These are phyloP conservation scores for Zaprionus taronus DNA, from an alignment of 1,140 invertebrate species.

Conservation along the genomic window DNA sequence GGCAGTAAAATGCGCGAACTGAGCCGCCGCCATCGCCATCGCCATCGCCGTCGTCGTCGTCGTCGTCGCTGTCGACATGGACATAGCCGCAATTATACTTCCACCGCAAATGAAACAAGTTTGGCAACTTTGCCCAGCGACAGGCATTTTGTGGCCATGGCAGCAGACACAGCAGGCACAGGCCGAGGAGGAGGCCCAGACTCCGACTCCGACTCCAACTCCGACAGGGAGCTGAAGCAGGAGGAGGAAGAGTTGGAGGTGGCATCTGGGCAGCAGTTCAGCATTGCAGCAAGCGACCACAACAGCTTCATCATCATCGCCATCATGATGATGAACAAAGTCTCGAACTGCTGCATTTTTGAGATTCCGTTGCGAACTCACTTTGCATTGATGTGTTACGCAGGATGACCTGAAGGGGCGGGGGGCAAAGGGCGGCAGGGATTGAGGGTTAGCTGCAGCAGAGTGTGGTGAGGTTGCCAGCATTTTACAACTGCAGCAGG, in stretches of 20 bases:
- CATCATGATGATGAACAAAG: slow-evolving; percentile 16
- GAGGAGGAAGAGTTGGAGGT: not conserved
- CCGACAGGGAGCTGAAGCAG: not conserved
- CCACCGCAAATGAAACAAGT: slow-evolving; percentile 81
- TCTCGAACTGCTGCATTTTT: slow-evolving; percentile 69
- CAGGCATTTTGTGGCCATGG: slow-evolving; percentile 72
- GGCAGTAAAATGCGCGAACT: slow-evolving; percentile 45
- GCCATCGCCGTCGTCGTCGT: slow-evolving; percentile 30
- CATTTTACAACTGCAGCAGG: slow-evolving; percentile 60
- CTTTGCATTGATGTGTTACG: slow-evolving; percentile 50
- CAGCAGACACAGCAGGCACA: slow-evolving; percentile 6
- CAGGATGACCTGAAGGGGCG: slow-evolving; percentile 1
- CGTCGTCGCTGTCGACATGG: slow-evolving; percentile 28
- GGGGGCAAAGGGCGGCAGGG: slow-evolving; percentile 7
- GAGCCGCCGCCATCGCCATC: slow-evolving; percentile 16
- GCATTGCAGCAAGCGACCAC: slow-evolving; percentile 66
- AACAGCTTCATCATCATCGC: slow-evolving; percentile 76
- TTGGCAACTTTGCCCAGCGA: slow-evolving; percentile 76
- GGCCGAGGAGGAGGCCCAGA: slow-evolving; percentile 16
- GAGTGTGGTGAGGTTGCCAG: slow-evolving; percentile 33
- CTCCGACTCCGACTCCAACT: not conserved
- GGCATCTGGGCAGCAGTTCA: slow-evolving; percentile 1
- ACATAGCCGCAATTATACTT: slow-evolving; percentile 73
- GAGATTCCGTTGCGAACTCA: slow-evolving; percentile 65
- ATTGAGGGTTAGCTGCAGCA: not conserved